phyloP scores from a whole-genome alignment of 2,797 vertebrate genomes.

The Sebastes dallii region DNA sequence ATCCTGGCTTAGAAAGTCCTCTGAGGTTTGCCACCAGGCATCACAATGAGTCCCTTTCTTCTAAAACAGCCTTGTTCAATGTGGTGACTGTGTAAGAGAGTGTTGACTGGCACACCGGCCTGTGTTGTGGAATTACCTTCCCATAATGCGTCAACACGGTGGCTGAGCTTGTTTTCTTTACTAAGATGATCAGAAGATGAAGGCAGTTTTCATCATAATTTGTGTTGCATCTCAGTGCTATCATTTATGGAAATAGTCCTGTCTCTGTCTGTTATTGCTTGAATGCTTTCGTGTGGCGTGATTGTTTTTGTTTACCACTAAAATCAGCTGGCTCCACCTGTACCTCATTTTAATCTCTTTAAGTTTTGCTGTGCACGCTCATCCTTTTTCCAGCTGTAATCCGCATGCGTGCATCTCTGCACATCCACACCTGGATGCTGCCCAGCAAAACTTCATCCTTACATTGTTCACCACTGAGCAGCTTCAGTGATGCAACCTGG shows the following conservation, averaged over 20 bases:
- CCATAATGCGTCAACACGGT: conserved; percentile 5
- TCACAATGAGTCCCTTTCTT: conserved; percentile 64
- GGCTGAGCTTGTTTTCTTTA: conserved; percentile 41
- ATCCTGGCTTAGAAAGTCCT: conserved; percentile 72
- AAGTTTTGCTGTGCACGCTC: neutral
- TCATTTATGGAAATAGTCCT: conserved; percentile 1
- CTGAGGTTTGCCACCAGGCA: conserved; percentile 74
- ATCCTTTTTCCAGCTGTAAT: conserved; percentile 14
- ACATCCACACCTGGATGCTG: conserved; percentile 11
- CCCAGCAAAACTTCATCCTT: neutral
- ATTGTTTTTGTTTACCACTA: neutral
- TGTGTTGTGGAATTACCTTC: conserved; percentile 43
- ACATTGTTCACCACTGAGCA: neutral
- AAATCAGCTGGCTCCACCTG: neutral
- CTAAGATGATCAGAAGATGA: conserved; percentile 31
- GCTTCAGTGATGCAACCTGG: neutral
- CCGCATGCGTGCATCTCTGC: neutral
- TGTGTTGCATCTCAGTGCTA: neutral
- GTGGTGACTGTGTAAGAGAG: conserved; percentile 30
- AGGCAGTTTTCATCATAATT: neutral
- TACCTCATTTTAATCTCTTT: conserved; percentile 8
- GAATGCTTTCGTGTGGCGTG: neutral
- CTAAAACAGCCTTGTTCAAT: conserved; percentile 53
- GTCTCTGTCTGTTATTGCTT: neutral
- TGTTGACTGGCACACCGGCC: conserved; percentile 30